Evolutionary conservation across 2,797 vertebrate genomes (phyloP).

Genomic region (Silurus lanzhouensis): DNA sequence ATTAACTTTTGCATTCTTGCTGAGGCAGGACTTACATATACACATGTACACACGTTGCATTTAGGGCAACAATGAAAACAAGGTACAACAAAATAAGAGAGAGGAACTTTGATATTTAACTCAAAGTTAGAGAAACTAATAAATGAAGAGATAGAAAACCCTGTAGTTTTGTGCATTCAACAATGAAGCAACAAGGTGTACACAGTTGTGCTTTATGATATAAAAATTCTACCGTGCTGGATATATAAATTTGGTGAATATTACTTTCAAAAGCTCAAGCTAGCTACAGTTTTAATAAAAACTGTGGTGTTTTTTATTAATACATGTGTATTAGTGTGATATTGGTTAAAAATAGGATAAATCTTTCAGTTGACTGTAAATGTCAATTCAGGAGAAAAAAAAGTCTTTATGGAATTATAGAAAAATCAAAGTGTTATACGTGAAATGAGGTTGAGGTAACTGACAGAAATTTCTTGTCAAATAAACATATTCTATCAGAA

Average conservation of each 20-base stretch:
- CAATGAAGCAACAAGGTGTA: not conserved
- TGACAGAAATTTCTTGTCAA: not conserved
- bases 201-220: not conserved
- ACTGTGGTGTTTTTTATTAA: not conserved
- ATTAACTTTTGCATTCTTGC: constrained; percentile 37
- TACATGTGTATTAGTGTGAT: not conserved
- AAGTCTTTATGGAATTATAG: not conserved
- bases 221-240: not conserved
- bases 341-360: not conserved
- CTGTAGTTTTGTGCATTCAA: not conserved
- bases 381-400: not conserved
- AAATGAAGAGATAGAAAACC: not conserved
- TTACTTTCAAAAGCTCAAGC: not conserved
- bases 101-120: not conserved
- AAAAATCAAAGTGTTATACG: not conserved
- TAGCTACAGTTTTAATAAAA: not conserved
- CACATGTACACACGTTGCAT: not conserved
- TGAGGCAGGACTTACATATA: not conserved
- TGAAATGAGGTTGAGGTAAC: not conserved
- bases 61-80: not conserved
- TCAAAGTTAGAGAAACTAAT: not conserved
- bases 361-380: not conserved
- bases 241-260: not conserved
- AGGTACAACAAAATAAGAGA: not conserved
- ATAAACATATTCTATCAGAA: not conserved